Conservation (phyloP, 2,797 vertebrate species). For the Chiropotes sagulatus region DNA sequence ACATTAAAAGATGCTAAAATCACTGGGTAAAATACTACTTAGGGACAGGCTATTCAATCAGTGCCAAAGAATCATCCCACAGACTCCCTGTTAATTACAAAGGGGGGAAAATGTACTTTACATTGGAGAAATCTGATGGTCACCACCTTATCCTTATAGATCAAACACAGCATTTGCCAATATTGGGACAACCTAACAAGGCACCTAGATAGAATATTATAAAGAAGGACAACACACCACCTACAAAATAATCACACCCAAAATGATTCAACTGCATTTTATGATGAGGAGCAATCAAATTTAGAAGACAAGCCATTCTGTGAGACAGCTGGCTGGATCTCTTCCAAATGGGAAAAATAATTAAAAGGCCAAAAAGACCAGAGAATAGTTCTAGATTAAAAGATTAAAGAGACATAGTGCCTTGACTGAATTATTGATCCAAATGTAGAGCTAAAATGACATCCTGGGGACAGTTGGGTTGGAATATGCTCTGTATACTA, state of each 20-base stretch:
- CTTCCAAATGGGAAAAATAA: background rate
- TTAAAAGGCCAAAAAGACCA: background rate
- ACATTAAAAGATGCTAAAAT: constrained; percentile 22
- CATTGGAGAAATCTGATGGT: background rate
- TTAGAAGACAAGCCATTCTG: background rate
- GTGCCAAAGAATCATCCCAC: background rate
- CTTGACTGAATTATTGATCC: background rate
- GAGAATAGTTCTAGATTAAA: background rate
- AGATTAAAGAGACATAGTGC: background rate
- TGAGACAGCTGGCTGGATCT: background rate
- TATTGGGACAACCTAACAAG: background rate
- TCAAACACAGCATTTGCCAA: background rate
- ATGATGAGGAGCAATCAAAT: background rate
- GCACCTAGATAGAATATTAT: background rate
- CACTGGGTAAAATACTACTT: background rate
- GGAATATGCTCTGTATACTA: background rate
- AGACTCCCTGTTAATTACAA: background rate
- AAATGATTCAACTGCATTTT: background rate
- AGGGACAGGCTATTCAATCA: background rate
- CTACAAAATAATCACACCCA: background rate
- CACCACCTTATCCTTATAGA: background rate
- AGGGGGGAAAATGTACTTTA: background rate
- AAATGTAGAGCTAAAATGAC: background rate
- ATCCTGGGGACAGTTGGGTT: background rate
- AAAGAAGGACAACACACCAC: background rate